Conservation (phyloP, 2,888 invertebrate genomes). For the Antheraea assamensis region DNA sequence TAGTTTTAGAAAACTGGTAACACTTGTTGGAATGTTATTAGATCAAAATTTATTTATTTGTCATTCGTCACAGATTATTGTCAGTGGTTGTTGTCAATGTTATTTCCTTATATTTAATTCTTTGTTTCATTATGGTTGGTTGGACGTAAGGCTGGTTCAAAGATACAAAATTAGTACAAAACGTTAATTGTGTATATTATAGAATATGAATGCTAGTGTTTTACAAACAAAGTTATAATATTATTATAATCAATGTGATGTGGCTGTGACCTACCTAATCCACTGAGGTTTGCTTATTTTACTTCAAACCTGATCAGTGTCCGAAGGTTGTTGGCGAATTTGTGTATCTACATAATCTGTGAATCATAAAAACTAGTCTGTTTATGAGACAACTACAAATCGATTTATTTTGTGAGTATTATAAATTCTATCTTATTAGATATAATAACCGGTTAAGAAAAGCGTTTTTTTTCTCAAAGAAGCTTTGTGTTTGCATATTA, state of each 20-base stretch:
- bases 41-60: too few relatives aligned
- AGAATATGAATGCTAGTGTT: background rate
- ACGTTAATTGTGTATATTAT: background rate
- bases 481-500: too few relatives aligned
- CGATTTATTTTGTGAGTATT: background rate
- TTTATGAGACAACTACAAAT: background rate
- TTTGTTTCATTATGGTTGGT: too few relatives aligned
- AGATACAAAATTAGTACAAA: background rate
- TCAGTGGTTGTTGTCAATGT: too few relatives aligned
- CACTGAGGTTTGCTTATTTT: background rate
- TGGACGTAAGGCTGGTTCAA: too few relatives aligned
- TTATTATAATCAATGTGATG: background rate
- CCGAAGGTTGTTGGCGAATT: background rate
- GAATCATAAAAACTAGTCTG: background rate
- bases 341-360: background rate
- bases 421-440: background rate
- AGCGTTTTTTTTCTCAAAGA: background rate
- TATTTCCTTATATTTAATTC: too few relatives aligned
- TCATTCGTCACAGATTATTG: too few relatives aligned
- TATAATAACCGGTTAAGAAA: background rate
- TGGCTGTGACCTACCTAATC: slow-evolving; percentile 7
- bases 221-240: background rate
- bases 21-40: too few relatives aligned
- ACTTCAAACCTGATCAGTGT: background rate
- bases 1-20: too few relatives aligned